A percentile compares a stretch with the other conserved stretches of the same genome.
phyloP scores from a whole-genome alignment of 1,140 invertebrate genomes.

The Spodoptera frugiperda region DNA sequence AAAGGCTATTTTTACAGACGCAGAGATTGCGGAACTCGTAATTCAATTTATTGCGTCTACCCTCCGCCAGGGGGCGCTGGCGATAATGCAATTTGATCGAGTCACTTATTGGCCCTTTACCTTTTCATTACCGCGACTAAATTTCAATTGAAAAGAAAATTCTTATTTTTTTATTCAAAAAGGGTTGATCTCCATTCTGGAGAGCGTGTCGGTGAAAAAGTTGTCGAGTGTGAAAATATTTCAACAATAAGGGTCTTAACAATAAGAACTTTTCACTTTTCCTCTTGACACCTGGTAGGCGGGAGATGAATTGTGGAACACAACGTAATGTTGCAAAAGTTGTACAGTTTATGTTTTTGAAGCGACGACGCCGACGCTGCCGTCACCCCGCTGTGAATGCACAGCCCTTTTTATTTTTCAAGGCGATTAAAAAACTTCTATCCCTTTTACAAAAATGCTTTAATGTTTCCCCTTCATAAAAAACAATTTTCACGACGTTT shows the following conservation, averaged over 20 bases:
- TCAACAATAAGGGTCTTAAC: conserved; percentile 61
- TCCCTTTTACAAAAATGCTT: conserved; percentile 50
- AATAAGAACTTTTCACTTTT: conserved; percentile 70
- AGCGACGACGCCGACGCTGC: conserved; percentile 32
- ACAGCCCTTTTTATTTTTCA: conserved; percentile 56
- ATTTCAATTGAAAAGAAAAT: conserved; percentile 68
- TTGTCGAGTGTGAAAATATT: conserved; percentile 62
- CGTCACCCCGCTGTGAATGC: conserved; percentile 44
- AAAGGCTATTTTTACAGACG: conserved; percentile 77
- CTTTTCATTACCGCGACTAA: conserved; percentile 77
- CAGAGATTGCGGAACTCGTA: conserved; percentile 71
- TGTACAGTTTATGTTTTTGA: conserved; percentile 42
- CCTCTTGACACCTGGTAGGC: conserved; percentile 71
- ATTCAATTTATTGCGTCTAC: conserved; percentile 80
- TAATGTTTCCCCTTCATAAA: conserved; percentile 55
- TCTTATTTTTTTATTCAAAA: conserved; percentile 45
- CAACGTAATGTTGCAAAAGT: conserved; percentile 40
- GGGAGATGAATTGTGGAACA: conserved; percentile 63
- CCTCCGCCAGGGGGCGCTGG: conserved; percentile 68
- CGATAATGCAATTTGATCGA: conserved; percentile 82
- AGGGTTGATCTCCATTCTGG: conserved; percentile 54
- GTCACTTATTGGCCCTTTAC: conserved; percentile 82
- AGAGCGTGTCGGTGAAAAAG: conserved; percentile 57
- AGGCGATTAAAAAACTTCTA: conserved; percentile 62
- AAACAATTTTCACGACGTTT: conserved; percentile 41